Conservation (phyloP, 1,140 invertebrate genomes). For the Arion vulgaris region DNA sequence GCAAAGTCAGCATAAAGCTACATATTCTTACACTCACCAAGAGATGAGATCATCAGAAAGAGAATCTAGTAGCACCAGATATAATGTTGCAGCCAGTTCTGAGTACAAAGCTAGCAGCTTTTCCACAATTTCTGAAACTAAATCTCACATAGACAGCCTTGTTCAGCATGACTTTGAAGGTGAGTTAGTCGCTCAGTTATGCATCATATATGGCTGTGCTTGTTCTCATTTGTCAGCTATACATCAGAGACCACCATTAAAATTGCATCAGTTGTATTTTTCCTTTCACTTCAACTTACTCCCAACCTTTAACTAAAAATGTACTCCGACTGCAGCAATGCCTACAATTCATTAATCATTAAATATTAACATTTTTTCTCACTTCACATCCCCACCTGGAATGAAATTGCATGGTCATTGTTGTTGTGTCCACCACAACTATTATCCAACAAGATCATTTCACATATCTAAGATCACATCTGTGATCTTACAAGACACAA, state of each 20-base stretch:
- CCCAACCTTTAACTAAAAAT: no score
- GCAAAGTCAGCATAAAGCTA: background rate
- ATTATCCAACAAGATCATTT: background rate
- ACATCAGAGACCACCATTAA: background rate
- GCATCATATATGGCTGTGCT: constrained; percentile 14
- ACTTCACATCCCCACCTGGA: no score
- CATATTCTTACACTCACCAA: background rate
- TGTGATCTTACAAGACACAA: no score
- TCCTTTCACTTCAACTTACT: no score
- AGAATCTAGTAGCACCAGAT: background rate
- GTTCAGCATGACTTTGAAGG: constrained; percentile 26
- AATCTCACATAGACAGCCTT: background rate
- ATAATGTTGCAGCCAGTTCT: background rate
- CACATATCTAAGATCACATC: no score
- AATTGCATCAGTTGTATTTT: background rate
- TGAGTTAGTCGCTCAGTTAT: constrained; percentile 40
- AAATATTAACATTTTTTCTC: no score
- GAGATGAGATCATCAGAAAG: background rate
- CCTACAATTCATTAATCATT: no score
- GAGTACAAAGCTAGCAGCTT: constrained; percentile 1
- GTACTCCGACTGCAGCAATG: no score
- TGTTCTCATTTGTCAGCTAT: background rate
- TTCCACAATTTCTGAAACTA: background rate
- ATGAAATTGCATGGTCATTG: background rate
- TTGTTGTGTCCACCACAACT: background rate